Evolutionary conservation across 2,113 vertebrate species (phyloP), one percentile per base, ranked within the genome.

Genomic region (Gymnarchus niloticus): DNA sequence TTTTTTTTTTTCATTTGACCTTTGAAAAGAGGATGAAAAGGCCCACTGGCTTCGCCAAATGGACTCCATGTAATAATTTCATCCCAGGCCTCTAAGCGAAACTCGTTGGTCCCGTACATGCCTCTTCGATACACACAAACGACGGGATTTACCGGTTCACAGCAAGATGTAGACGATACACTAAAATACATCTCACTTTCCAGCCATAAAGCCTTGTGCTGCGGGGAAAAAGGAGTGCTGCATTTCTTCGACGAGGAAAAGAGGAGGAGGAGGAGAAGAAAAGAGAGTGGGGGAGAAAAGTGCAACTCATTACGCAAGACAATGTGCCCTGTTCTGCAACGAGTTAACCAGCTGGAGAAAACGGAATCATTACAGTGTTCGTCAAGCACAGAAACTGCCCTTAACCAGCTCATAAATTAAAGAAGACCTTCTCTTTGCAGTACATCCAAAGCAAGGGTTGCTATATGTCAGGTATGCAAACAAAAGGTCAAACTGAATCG

Each of bases 281-380:
- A 8, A 49, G 46, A 46, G 37, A 6, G 37, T 21, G 19, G 1
- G 4, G 28, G 28, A 81, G 23, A 85, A 86, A 88, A 76, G 87
- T 65, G 87, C 77, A 81, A 88, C 91, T 88, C 89, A 83, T 89
- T 83, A 65, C 84, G 88, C 91, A 93, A 89, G 93, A 93, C 91
- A 93, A 92, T 94, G 90, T 93, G 92, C 90, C 94, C 89, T 91
- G 90, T 89, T 87, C 84, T 83, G 88, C 81, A 83, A 89, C 54
- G 88, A 87, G 91, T 89, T 86, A 59, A 86, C 86, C 57, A 77
- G 73, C 57, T 52, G 59, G 49, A 86, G 82, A 83, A 80, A 73
- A 77, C 86, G 87, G 87, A 52, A 86, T 57, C 61, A 14, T 84
- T 9, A 84, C 84, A 49, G 86, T 84, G 87, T 54, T 87, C 83